These are phyloP conservation scores for Peromyscus maniculatus DNA, from an alignment of 2,113 vertebrate genomes.

Conservation along the genomic window DNA sequence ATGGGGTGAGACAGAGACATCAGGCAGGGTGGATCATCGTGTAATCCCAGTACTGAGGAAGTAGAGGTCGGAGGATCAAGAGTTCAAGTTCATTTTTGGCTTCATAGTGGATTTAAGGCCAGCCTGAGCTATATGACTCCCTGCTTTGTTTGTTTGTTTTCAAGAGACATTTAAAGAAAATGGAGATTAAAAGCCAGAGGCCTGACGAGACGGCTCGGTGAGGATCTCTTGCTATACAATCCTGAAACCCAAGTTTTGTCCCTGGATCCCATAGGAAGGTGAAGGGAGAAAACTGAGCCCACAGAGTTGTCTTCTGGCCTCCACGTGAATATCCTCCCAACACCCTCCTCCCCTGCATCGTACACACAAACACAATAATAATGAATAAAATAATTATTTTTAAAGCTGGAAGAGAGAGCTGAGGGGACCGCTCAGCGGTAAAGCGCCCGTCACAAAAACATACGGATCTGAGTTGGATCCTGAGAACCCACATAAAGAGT, in stretches of 20 bases:
- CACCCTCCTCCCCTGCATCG: no score
- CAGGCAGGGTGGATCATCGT: not conserved
- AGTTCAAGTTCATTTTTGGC: no score
- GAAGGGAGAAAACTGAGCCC: not conserved
- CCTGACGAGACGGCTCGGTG: not conserved
- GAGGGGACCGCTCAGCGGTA: no score
- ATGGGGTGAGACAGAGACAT: not conserved
- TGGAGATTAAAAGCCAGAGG: not conserved
- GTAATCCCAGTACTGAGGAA: not conserved
- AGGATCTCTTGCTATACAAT: not conserved
- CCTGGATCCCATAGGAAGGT: not conserved
- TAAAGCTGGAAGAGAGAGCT: not conserved
- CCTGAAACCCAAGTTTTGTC: not conserved
- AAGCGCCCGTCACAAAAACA: not conserved
- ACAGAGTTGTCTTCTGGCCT: not conserved
- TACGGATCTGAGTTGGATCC: not conserved
- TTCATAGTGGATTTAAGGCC: not conserved
- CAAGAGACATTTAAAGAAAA: not conserved
- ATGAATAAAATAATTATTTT: not conserved
- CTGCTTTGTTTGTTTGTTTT: not conserved
- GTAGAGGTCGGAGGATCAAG: no score
- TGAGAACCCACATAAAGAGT: no score
- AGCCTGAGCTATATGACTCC: not conserved
- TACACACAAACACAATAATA: not conserved
- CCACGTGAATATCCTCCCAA: not conserved